phyloP scores from a whole-genome alignment of 2,888 invertebrate genomes.

The Chrysodeixis includens region DNA sequence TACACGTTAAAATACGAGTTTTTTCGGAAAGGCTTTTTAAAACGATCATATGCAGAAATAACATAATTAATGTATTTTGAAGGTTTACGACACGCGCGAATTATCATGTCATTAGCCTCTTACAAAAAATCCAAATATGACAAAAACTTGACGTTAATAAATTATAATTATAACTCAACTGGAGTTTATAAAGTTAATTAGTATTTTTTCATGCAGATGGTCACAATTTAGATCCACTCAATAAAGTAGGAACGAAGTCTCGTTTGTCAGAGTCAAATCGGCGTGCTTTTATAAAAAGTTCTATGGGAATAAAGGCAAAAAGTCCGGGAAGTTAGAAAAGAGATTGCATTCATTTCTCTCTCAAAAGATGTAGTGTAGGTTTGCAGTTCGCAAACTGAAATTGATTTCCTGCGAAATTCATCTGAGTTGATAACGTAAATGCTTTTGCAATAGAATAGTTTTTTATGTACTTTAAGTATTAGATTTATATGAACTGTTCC shows the following conservation, averaged over 20 bases:
- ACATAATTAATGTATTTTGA: too few species aligned
- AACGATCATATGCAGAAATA: too few species aligned
- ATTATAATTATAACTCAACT: not conserved
- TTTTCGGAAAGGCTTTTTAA: too few species aligned
- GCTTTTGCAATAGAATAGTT: not conserved
- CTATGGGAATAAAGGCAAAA: slow-evolving; percentile 49
- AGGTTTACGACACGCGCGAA: too few species aligned
- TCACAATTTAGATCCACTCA: slow-evolving; percentile 36
- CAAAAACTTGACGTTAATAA: not conserved
- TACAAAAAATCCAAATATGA: not conserved
- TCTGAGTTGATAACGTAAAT: slow-evolving; percentile 43
- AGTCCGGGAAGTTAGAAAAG: slow-evolving; percentile 31
- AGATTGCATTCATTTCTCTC: slow-evolving; percentile 48
- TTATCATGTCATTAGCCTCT: too few species aligned
- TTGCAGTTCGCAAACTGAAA: slow-evolving; percentile 39
- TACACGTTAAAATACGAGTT: not conserved
- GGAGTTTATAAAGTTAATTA: not conserved
- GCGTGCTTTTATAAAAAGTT: slow-evolving; percentile 46
- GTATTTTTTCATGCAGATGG: slow-evolving; percentile 35
- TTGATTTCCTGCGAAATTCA: slow-evolving; percentile 28
- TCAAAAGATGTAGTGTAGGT: slow-evolving; percentile 20
- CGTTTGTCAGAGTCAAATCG: slow-evolving; percentile 51
- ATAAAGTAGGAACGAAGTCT: slow-evolving; percentile 40
- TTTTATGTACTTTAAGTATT: not conserved
- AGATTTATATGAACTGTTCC: too few species aligned